phyloP scores from a whole-genome alignment of 2,888 invertebrate genomes.

The Drosophila austrosaltans region DNA sequence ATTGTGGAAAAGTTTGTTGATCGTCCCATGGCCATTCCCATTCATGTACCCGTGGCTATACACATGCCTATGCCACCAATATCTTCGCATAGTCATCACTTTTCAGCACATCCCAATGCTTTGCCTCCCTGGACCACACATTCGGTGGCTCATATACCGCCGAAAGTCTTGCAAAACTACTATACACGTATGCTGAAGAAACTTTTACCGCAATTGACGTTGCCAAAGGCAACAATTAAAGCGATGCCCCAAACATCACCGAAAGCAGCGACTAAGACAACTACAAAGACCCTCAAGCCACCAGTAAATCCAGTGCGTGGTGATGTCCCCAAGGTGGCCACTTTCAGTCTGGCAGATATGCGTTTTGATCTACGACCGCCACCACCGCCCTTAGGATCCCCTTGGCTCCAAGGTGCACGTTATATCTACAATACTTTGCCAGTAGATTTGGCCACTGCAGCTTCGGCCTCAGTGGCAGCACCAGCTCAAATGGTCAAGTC shows the following conservation, averaged over 20 bases:
- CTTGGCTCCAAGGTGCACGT: slow-evolving; percentile 76
- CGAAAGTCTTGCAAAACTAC: slow-evolving; percentile 76
- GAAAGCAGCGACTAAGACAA: slow-evolving; percentile 34
- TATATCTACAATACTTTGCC: slow-evolving; percentile 81
- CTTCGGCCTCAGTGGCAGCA: slow-evolving; percentile 54
- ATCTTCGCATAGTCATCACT: slow-evolving; percentile 34
- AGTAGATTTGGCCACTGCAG: slow-evolving; percentile 68
- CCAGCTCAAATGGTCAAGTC: slow-evolving; percentile 85
- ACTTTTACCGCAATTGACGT: slow-evolving; percentile 67
- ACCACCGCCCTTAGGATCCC: slow-evolving; percentile 68
- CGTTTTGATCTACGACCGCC: slow-evolving; percentile 76
- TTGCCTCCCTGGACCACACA: slow-evolving; percentile 51
- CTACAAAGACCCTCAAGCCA: slow-evolving; percentile 42
- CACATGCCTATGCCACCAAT: slow-evolving; percentile 84
- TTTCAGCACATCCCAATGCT: slow-evolving; percentile 60
- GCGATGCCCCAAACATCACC: slow-evolving; percentile 1
- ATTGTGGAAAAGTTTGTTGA: slow-evolving; percentile 81
- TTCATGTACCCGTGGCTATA: slow-evolving; percentile 85
- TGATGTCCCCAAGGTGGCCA: slow-evolving; percentile 58
- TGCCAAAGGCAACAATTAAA: slow-evolving; percentile 30
- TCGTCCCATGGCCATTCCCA: slow-evolving; percentile 82
- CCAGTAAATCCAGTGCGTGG: slow-evolving; percentile 55
- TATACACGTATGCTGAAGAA: slow-evolving; percentile 80
- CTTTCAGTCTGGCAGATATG: slow-evolving; percentile 72
- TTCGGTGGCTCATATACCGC: slow-evolving; percentile 68